Evolutionary conservation across 1,140 invertebrate species (phyloP).

Genomic region (Drosophila auraria): DNA sequence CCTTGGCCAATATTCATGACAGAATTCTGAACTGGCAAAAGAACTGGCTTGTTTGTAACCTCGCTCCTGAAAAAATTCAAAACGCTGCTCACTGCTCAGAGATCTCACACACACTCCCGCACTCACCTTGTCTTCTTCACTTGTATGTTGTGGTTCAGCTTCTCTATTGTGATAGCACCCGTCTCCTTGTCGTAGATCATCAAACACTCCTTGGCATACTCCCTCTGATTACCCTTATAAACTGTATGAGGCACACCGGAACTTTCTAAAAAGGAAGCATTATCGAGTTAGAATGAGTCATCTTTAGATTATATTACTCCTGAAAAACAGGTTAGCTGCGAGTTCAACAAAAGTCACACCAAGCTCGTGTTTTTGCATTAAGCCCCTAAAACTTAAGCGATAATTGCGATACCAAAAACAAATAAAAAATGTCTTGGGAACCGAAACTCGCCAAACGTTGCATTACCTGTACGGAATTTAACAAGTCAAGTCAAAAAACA

Average conservation of each 20-base stretch:
- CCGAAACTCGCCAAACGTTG: background rate
- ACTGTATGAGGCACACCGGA: conserved; percentile 95
- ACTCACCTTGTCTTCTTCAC: conserved; percentile 96
- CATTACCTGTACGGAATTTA: no score
- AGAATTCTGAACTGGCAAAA: conserved; percentile 63
- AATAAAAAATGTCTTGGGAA: background rate
- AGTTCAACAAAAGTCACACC: background rate
- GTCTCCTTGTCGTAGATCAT: conserved; percentile 96
- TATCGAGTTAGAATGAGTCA: conserved; percentile 6
- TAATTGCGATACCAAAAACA: background rate
- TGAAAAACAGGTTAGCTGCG: conserved; percentile 8
- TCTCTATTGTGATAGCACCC: conserved; percentile 96
- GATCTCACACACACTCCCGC: background rate
- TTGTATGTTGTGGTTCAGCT: conserved; percentile 95
- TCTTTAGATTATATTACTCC: background rate
- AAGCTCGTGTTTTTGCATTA: background rate
- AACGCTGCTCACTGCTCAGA: background rate
- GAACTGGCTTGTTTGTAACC: conserved; percentile 76
- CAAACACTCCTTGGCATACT: conserved; percentile 97
- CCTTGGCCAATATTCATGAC: conserved; percentile 29
- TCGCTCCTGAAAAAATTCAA: conserved; percentile 62
- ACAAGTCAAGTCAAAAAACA: no score
- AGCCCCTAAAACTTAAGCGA: background rate
- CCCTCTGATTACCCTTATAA: conserved; percentile 96
- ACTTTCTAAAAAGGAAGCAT: conserved; percentile 85